phyloP scores from a whole-genome alignment of 30 jellyfish, hydroid and myxozoan species.

The Cassiopea xamachana region DNA sequence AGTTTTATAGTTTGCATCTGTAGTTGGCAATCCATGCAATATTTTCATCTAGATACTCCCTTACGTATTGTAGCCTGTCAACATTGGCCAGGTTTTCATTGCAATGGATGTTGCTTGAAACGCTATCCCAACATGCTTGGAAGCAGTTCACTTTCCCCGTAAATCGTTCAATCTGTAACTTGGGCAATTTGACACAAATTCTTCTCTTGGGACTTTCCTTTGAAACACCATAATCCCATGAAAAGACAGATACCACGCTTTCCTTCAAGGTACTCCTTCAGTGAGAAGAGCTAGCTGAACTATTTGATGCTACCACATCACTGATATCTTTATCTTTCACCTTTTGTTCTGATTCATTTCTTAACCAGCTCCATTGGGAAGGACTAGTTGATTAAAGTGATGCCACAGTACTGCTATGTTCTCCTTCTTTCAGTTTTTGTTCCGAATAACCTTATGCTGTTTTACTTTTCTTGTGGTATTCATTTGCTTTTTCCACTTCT shows the following conservation, averaged over 20 bases:
- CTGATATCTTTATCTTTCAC: too few relatives aligned
- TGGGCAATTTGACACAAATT: slow-evolving; percentile 42
- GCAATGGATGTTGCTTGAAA: slow-evolving; percentile 36
- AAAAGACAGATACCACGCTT: background rate
- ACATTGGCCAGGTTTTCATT: slow-evolving; percentile 54
- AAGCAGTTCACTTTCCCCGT: slow-evolving; percentile 10
- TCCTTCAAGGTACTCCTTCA: background rate
- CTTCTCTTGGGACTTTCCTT: slow-evolving; percentile 5
- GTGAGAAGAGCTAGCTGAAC: too few relatives aligned
- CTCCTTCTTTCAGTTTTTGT: too few relatives aligned
- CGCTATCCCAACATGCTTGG: slow-evolving; percentile 43
- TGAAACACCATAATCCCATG: background rate
- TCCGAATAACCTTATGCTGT: too few relatives aligned
- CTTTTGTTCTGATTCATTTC: too few relatives aligned
- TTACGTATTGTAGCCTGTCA: slow-evolving; percentile 39
- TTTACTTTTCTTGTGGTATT: too few relatives aligned
- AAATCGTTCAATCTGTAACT: slow-evolving; percentile 26
- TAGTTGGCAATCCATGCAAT: slow-evolving; percentile 27
- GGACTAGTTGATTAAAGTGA: too few relatives aligned
- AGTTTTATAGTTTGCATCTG: slow-evolving; percentile 29
- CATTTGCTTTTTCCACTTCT: too few relatives aligned
- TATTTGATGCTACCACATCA: too few relatives aligned
- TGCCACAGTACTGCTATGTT: too few relatives aligned
- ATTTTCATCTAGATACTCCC: slow-evolving; percentile 37
- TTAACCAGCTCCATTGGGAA: too few relatives aligned